These are phyloP conservation scores for Drosophila trichaetosa DNA, from an alignment of 2,888 invertebrate species.

Conservation along the genomic window DNA sequence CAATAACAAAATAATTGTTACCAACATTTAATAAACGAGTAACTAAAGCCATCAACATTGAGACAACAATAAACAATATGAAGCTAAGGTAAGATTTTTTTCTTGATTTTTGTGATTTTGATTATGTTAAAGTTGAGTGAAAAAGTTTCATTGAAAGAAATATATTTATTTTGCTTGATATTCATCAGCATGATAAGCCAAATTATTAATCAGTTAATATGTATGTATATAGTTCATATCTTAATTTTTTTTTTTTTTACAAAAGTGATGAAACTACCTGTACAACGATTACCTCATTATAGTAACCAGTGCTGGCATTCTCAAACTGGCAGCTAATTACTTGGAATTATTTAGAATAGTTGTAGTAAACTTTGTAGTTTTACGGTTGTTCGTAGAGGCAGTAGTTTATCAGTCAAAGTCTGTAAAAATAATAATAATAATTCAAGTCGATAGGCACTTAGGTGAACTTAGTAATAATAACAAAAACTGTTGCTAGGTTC, in stretches of 20 bases:
- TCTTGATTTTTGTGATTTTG: background rate
- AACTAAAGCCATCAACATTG: conserved; percentile 51
- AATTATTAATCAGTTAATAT: conserved; percentile 19
- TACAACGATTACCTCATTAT: background rate
- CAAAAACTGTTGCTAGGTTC: conserved; percentile 41
- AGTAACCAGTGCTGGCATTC: background rate
- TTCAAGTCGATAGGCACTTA: conserved; percentile 4
- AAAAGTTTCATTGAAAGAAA: background rate
- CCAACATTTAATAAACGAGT: conserved; percentile 2
- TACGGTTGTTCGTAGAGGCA: conserved; percentile 44
- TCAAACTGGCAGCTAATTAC: conserved; percentile 22
- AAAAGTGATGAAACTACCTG: background rate
- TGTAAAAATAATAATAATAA: background rate
- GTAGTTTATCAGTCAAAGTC: background rate
- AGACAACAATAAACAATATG: conserved; percentile 73
- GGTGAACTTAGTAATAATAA: background rate
- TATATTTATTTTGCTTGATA: background rate
- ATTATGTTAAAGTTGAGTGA: background rate
- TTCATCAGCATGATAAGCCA: conserved; percentile 58
- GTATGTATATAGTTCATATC: conserved; percentile 2
- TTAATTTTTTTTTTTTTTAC: conserved; percentile 7
- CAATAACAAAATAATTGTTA: conserved; percentile 8
- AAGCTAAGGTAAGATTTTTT: conserved; percentile 73
- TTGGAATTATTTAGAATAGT: conserved; percentile 5
- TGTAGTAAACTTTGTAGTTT: conserved; percentile 40